These are phyloP conservation scores for Brachionus rubens DNA, from an alignment of 1,140 invertebrate species.

Conservation along the genomic window DNA sequence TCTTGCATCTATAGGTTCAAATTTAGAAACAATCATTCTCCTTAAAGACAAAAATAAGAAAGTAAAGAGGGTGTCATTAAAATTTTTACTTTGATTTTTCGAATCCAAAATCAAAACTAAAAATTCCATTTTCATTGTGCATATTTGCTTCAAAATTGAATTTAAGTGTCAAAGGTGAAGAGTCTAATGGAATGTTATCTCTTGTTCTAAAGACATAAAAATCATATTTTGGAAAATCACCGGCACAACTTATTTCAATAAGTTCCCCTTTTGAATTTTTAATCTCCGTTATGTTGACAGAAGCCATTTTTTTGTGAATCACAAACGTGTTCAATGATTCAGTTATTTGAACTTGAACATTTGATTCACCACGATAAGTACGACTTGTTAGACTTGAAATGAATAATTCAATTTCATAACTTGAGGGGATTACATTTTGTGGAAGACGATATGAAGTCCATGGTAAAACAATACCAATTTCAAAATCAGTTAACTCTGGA, in stretches of 20 bases:
- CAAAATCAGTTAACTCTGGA: neutral
- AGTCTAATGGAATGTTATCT: neutral
- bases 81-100: conserved; percentile 18
- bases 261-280: neutral
- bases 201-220: conserved; percentile 35
- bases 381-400: neutral
- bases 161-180: neutral
- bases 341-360: neutral
- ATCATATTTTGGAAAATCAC: conserved; percentile 21
- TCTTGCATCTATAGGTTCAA: conserved; percentile 41
- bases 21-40: conserved; percentile 5
- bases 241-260: conserved; percentile 22
- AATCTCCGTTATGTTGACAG: neutral
- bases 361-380: neutral
- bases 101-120: neutral
- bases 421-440: neutral
- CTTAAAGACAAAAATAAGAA: too few relatives aligned
- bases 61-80: too few relatives aligned
- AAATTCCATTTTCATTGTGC: conserved; percentile 31
- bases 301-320: neutral
- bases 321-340: neutral
- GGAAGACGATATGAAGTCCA: conserved; percentile 12
- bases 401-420: neutral
- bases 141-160: neutral
- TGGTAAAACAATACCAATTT: neutral